A percentile compares a stretch with the other conserved stretches of the same genome.
phyloP scores from a whole-genome alignment of 2,888 invertebrate species.

The Marronus borbonicus region DNA sequence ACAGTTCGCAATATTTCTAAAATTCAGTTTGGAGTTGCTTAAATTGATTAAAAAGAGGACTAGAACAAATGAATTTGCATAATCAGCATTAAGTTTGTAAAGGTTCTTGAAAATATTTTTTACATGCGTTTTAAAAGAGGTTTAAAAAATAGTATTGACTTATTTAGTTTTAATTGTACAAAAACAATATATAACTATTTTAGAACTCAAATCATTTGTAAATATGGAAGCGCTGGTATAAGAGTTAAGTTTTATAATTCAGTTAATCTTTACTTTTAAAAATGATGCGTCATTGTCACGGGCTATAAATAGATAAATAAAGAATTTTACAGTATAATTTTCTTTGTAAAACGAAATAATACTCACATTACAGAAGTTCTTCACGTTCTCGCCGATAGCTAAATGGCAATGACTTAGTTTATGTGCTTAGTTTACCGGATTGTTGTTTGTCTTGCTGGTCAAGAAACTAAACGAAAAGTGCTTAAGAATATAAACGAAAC shows the following conservation, averaged over 20 bases:
- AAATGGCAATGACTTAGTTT: conserved; percentile 23
- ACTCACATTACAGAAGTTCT: conserved; percentile 10
- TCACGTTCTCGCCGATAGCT: conserved; percentile 16
- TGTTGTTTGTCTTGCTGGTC: conserved; percentile 1
- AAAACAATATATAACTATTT: neutral
- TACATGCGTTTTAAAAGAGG: neutral
- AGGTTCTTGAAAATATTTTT: neutral
- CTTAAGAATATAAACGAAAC: no score
- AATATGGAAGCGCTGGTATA: no score
- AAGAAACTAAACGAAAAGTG: neutral
- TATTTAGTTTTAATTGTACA: neutral
- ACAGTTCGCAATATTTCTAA: neutral
- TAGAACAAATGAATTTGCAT: conserved; percentile 10
- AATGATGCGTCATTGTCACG: neutral
- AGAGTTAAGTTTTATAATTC: no score
- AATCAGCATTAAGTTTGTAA: neutral
- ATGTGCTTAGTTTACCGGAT: neutral
- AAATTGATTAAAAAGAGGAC: neutral
- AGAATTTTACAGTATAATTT: conserved; percentile 31
- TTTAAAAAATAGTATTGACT: no score
- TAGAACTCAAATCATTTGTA: neutral
- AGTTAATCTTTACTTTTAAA: no score
- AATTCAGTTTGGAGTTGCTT: neutral
- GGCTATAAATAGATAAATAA: conserved; percentile 32
- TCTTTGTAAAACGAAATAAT: conserved; percentile 20